Base-by-base conservation (phyloP, 2,113 vertebrate species). In the Anhinga rufa region DNA sequence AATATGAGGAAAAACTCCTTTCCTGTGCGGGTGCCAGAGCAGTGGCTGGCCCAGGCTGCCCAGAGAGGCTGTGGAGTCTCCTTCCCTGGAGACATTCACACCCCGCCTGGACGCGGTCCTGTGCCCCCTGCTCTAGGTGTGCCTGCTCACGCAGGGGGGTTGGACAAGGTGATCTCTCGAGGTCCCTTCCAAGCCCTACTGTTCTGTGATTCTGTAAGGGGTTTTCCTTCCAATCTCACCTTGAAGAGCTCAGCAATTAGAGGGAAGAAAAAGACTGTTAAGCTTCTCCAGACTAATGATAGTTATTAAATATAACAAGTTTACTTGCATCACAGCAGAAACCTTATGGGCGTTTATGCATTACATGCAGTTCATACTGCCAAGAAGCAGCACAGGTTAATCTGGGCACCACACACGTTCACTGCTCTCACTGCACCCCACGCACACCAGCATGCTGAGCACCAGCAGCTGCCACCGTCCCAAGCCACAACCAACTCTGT, bases 381-480 rank as follows among this genome's bases (percentile, higher is more conserved):
- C 58, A 14, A 14, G 34, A 2, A 51, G 72, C 64, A 17, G 36
- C 84, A 38, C 28, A 7, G 57, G 55, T 19, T 22, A 12, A 17
- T 7, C 20, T 10, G 48, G 46, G 82, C 10, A n/a, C 46, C 3
- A 1, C 2, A 12, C 51, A 34, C 11, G 0, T 3, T 31, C 51
- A 7, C 38, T 3, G 28, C 29, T 57, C 28, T 34, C 4, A 1
- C 40, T 24, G n/a, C 34, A 2, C 29, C 16, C 51, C 54, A 5
- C 3, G 1, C 34, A 11, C 34, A 5, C 38, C 1, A 17, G 14
- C 28, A 14, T 0, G 17, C 46, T 34, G 42, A 18, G 61, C n/a
- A 10, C 52, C 48, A 9, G 5, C 22, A 5, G 38, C 68, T 6
- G 25, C 44, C 4, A 0, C 54, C 25, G 2, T 5, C 32, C 4